Evolutionary conservation across 2,888 invertebrate genomes (phyloP).

Genomic region (Boloria selene): DNA sequence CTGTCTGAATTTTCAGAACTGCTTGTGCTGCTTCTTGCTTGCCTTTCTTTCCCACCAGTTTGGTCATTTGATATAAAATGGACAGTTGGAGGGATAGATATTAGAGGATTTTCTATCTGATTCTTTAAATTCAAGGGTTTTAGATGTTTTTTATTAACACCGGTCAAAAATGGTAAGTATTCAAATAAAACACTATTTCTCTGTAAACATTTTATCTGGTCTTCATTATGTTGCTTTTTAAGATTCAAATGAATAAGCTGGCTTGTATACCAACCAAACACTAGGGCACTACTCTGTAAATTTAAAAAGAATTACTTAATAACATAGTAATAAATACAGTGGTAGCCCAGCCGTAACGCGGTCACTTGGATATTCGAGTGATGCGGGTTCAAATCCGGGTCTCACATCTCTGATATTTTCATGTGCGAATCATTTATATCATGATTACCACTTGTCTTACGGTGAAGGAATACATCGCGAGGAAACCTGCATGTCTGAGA

Average conservation of each 20-base stretch:
- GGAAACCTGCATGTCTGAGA: too few relatives aligned
- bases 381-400: too few relatives aligned
- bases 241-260: slow-evolving; percentile 76
- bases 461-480: too few relatives aligned
- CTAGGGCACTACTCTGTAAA: slow-evolving; percentile 83
- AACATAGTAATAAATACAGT: too few relatives aligned
- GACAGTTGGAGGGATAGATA: slow-evolving; percentile 57
- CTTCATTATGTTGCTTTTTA: slow-evolving; percentile 52
- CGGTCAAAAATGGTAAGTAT: slow-evolving; percentile 25
- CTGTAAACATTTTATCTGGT: slow-evolving; percentile 45
- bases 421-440: too few relatives aligned
- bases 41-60: slow-evolving; percentile 37
- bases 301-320: slow-evolving; percentile 5
- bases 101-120: slow-evolving; percentile 55
- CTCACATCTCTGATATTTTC: too few relatives aligned
- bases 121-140: slow-evolving; percentile 48
- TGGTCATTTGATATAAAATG: slow-evolving; percentile 71
- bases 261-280: slow-evolving; percentile 84
- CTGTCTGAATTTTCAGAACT: slow-evolving; percentile 57
- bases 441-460: too few relatives aligned
- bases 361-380: too few relatives aligned
- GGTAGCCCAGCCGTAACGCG: too few relatives aligned
- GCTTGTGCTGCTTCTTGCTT: slow-evolving; percentile 41
- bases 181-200: slow-evolving; percentile 49
- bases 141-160: slow-evolving; percentile 22